Evolutionary conservation across 2,888 invertebrate species (phyloP), one percentile per base, ranked within the genome.

Genomic region (Rhagophthalmus giganteus): DNA sequence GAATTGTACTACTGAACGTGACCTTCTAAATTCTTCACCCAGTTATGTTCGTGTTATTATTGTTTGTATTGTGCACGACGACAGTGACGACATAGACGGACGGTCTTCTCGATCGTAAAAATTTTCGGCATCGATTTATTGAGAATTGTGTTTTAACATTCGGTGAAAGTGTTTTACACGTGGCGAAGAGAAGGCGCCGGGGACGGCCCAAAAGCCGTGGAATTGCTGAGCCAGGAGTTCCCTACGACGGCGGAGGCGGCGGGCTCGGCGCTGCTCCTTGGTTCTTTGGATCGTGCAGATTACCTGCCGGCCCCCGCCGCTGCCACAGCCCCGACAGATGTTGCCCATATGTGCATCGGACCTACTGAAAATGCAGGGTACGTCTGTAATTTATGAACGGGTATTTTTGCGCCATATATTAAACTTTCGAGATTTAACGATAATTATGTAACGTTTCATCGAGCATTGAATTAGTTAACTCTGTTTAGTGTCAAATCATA

Each of bases 341-440:
- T 63, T 49, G 54, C 64, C 34, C 66, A 65, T 53, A 62, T 64
- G 64, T 64, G 66, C 41, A 64, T 66, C 42, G 69, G 67, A 44
- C 60, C 66, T 28, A 58, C 65, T 38, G 72, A 70, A 64, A 67
- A 70, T 67, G 69, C 69, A 63, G 69, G 71, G 71, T 71, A 64
- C 33, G 33, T 33, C 9, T 30, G 30, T 10, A 27, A n/a, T 27
- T 27, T 7, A 27, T 27, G n/a, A n/a, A 27, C 27, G 7, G n/a
- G n/a, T n/a, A n/a, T n/a, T n/a, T n/a, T n/a, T n/a, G n/a, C n/a
- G n/a, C n/a, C n/a, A n/a, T n/a, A n/a, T n/a, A n/a, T n/a, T n/a
- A n/a, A n/a, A n/a, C n/a, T n/a, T n/a, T n/a, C n/a, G n/a, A n/a
- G n/a, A n/a, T n/a, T n/a, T n/a, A n/a, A n/a, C n/a, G n/a, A n/a